Percentiles rank a stretch among this genome's conserved stretches.
Conservation (phyloP, 1,140 invertebrate species). For the Drosophila ironensis region DNA sequence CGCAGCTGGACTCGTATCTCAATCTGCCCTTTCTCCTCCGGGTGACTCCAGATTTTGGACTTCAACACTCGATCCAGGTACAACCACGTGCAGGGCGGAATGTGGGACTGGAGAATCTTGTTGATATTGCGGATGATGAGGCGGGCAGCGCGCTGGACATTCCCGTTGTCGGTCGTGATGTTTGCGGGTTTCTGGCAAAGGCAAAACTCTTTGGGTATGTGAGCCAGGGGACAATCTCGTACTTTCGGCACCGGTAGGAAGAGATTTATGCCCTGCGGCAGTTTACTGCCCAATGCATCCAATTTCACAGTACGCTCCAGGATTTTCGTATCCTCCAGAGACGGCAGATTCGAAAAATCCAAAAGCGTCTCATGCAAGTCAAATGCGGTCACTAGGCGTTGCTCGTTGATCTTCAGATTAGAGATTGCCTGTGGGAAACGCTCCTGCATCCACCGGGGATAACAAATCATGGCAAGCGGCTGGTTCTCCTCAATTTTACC, state of each 20-base stretch:
- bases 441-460: conserved; percentile 88
- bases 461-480: conserved; percentile 89
- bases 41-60: neutral
- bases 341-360: neutral
- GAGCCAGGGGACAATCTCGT: conserved; percentile 12
- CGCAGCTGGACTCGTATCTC: conserved; percentile 11
- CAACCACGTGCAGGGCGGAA: conserved; percentile 11
- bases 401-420: conserved; percentile 87
- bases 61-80: neutral
- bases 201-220: conserved; percentile 9
- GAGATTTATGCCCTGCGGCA: conserved; percentile 22
- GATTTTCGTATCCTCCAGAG: conserved; percentile 3
- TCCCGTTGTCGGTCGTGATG: neutral
- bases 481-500: conserved; percentile 93
- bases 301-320: conserved; percentile 4
- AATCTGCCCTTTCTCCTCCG: no score
- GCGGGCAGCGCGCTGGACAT: conserved; percentile 10
- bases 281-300: neutral
- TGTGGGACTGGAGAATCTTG: neutral
- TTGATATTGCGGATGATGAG: conserved; percentile 15
- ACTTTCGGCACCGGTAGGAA: conserved; percentile 22
- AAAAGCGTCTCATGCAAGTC: conserved; percentile 88
- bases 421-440: conserved; percentile 85
- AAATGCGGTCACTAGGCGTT: conserved; percentile 89
- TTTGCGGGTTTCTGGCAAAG: neutral